These are phyloP conservation scores for Micrasema minimum DNA, from an alignment of 1,140 invertebrate genomes.

Conservation along the genomic window DNA sequence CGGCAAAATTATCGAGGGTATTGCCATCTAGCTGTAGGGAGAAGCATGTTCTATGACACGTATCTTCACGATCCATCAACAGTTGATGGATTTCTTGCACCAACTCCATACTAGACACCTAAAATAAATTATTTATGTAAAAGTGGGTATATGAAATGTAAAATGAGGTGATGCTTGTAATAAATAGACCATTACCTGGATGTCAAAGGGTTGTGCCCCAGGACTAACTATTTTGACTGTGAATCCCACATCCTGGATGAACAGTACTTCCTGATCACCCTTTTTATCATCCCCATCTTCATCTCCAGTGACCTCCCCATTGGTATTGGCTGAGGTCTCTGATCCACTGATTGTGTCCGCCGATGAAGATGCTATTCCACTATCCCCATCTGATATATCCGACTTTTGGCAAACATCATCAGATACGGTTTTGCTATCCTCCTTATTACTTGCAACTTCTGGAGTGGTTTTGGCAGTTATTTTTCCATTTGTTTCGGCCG, in stretches of 20 bases:
- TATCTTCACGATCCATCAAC: constrained; percentile 97
- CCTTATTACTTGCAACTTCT: not conserved
- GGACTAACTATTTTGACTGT: constrained; percentile 92
- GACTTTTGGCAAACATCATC: constrained; percentile 36
- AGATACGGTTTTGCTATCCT: not conserved
- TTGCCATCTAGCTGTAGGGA: constrained; percentile 94
- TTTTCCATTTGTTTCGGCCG: constrained; percentile 4
- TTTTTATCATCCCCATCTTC: constrained; percentile 73
- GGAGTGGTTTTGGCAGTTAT: constrained; percentile 16
- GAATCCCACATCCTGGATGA: constrained; percentile 94
- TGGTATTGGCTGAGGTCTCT: constrained; percentile 20
- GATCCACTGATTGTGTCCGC: constrained; percentile 30
- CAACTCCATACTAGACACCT: constrained; percentile 97
- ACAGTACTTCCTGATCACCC: constrained; percentile 82
- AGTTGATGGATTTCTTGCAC: constrained; percentile 99
- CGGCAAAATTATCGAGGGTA: constrained; percentile 97
- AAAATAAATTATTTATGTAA: constrained; percentile 39
- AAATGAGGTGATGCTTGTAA: no score
- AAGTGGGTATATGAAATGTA: no score
- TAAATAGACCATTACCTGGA: constrained; percentile 73
- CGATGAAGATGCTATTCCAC: constrained; percentile 29
- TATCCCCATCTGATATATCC: constrained; percentile 36
- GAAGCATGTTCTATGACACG: constrained; percentile 97
- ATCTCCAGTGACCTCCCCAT: constrained; percentile 61
- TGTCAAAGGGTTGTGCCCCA: constrained; percentile 89